Evolutionary conservation across 2,888 invertebrate genomes (phyloP), one percentile per base, ranked within the genome.

Genomic region (Cerastis leucographa): DNA sequence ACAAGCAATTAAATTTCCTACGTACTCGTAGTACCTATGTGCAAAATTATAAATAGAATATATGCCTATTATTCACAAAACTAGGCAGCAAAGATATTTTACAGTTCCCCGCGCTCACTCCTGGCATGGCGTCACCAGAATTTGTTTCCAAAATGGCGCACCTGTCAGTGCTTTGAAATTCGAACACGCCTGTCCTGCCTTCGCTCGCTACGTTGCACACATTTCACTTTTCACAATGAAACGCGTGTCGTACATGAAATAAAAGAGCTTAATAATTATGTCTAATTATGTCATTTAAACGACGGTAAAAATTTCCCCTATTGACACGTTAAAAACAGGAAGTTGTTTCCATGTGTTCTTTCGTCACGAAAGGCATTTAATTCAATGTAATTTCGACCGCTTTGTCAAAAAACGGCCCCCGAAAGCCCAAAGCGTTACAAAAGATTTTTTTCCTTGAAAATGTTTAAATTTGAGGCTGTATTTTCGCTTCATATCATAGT

Each of bases 81-180:
- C n/a, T n/a, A n/a, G 7, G 62, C 40, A 64, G 42, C 7, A 8
- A 64, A 42, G n/a, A 64, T 44, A 80, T 80, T 85, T 71, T 73
- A 80, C 74, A 84, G 54, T 80, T 80, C 74, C 68, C 71, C 44
- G 78, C 74, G 12, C 67, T 83, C 59, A 22, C 64, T 70, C 65
- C 46, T 71, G 59, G 65, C 51, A 66, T 65, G 67, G 56, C 76
- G 74, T 71, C 80, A 77, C 80, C 65, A 62, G 73, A 78, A 84
- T 82, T 86, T 73, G 77, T 83, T 86, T 83, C 69, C 84, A 85
- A 83, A 86, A 85, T 83, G 80, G 86, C 86, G 86, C 67, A 75
- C 75, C 75, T 82, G 83, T 83, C 83, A 75, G 59, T 75, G 54
- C 25, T 72, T 77, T 71, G 49, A 81, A 81, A 66, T 80, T 80